Percentiles rank a stretch among this genome's conserved stretches.
These are phyloP conservation scores for Drosophila anomelani DNA, from an alignment of 2,888 invertebrate genomes.

Conservation along the genomic window DNA sequence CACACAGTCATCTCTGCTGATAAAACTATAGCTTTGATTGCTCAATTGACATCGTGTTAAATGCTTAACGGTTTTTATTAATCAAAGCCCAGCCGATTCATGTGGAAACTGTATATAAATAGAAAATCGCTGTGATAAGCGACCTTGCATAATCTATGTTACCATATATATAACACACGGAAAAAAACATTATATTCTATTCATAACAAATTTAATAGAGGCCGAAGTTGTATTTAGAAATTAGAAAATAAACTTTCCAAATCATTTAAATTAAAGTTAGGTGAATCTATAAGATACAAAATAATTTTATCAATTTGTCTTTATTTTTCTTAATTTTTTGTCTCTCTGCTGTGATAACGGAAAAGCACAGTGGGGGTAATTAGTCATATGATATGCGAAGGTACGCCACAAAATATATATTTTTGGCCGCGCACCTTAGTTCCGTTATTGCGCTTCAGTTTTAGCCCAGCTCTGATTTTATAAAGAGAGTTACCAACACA, in stretches of 20 bases:
- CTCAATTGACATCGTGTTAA: conserved; percentile 46
- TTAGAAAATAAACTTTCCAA: too few relatives aligned
- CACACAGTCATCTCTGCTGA: conserved; percentile 29
- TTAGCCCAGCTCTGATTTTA: conserved; percentile 27
- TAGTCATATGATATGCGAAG: conserved; percentile 46
- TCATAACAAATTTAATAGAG: not conserved
- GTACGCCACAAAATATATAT: conserved; percentile 1
- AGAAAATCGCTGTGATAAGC: conserved; percentile 47
- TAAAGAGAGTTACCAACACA: conserved; percentile 27
- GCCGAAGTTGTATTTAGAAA: too few relatives aligned
- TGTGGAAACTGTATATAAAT: conserved; percentile 33
- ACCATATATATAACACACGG: conserved; percentile 10
- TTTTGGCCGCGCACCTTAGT: conserved; percentile 6
- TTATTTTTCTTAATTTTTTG: not conserved
- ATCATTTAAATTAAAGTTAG: too few relatives aligned
- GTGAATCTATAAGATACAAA: too few relatives aligned
- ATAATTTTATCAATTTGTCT: not conserved
- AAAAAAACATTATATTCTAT: not conserved
- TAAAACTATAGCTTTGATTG: conserved; percentile 42
- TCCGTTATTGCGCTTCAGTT: conserved; percentile 60
- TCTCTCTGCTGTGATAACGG: conserved; percentile 16
- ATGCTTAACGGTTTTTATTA: conserved; percentile 43
- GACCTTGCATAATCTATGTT: conserved; percentile 52
- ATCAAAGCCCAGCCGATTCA: conserved; percentile 51
- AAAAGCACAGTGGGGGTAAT: conserved; percentile 37